Conservation (phyloP, 2,113 vertebrate species). For the Geococcyx californianus region DNA sequence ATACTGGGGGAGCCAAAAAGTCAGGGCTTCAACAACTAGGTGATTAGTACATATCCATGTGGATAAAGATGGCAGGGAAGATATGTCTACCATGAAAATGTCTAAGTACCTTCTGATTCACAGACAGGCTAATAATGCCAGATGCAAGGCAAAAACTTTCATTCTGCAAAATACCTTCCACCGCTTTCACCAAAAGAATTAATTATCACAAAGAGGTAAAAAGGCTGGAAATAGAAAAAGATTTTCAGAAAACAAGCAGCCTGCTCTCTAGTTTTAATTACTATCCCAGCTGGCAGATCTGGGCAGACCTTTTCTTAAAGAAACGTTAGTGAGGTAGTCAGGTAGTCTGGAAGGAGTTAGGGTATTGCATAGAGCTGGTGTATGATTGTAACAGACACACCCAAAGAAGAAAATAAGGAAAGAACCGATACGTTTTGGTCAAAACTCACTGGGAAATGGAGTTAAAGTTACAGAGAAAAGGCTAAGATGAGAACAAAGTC, state of each 20-base stretch:
- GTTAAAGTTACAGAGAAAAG: background rate
- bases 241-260: background rate
- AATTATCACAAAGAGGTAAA: background rate
- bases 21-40: background rate
- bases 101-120: background rate
- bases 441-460: background rate
- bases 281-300: background rate
- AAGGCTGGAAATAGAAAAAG: background rate
- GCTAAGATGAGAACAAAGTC: background rate
- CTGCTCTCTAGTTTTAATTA: background rate
- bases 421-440: background rate
- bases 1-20: background rate
- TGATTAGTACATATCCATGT: background rate
- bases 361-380: background rate
- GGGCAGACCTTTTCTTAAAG: background rate
- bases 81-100: background rate
- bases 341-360: background rate
- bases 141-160: background rate
- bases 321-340: background rate
- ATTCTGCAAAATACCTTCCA: background rate
- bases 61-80: constrained; percentile 29
- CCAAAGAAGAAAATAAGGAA: background rate
- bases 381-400: background rate
- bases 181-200: background rate
- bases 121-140: background rate